Evolutionary conservation across 2,888 invertebrate genomes (phyloP), one percentile per base, ranked within the genome.

Genomic region (Pristionchus maxplancki): DNA sequence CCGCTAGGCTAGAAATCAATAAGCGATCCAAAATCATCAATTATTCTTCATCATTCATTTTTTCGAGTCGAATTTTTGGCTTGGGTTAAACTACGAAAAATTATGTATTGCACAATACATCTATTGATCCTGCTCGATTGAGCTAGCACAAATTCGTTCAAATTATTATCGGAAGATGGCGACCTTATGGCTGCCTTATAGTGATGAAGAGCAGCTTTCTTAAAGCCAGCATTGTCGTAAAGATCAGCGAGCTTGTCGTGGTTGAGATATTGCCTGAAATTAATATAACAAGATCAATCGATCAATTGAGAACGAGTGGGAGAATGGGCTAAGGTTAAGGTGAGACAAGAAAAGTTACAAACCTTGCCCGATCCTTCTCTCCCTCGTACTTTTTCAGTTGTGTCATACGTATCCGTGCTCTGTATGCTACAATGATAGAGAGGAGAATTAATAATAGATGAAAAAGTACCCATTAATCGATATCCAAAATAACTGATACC

Each of bases 241-340:
- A 83, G 44, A 53, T 83, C 82, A 9, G 48, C 82, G 8, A 83
- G 37, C 20, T 34, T 53, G 37, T 83, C 82, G 53, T 53, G 11
- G 34, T 53, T 24, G 50, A n/a, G 37, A 37, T 34, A 58, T n/a
- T 50, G 31, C 34, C 82, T 83, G 53, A 13, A 83, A 28, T 13
- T 0, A n/a, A n/a, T n/a, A n/a, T n/a, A 44, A 71, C 31, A 17
- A 5, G 17, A 71, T 71, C n/a, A 34, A 24, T 31, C 24, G 20
- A 31, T 20, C 4, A 74, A 74, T 37, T 34, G 40, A 78, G 17
- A 37, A 31, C 4, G 28, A 78, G 3, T 37, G 20, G 28, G 34
- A 13, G 1, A 13, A 31, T 1, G 3, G 3, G n/a, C n/a, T n/a
- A n/a, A n/a, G n/a, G n/a, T n/a, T n/a, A 31, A 31, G 11, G 28